Evolutionary conservation across 2,113 vertebrate genomes (phyloP).

Genomic region (Axis porcinus): DNA sequence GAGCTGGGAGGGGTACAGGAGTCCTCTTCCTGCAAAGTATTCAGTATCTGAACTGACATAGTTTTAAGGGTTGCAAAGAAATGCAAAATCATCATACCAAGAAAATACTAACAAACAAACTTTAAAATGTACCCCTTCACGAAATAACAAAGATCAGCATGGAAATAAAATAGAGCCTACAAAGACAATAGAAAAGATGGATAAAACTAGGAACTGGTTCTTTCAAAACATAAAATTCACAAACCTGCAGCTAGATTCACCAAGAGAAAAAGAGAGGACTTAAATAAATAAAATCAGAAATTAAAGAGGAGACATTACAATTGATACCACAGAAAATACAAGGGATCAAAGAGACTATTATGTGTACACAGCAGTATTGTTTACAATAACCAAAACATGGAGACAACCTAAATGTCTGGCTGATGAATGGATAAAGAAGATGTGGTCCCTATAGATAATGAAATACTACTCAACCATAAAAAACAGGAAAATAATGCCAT

Average conservation of each 20-base stretch:
- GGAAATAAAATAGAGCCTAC: background rate
- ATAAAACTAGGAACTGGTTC: background rate
- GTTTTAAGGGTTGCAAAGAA: conserved; percentile 34
- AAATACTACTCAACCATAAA: background rate
- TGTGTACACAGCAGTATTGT: background rate
- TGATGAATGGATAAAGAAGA: background rate
- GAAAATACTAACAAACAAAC: conserved; percentile 24
- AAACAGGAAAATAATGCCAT: background rate
- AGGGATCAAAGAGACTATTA: background rate
- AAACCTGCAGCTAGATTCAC: background rate
- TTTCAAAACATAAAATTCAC: background rate
- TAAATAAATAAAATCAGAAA: background rate
- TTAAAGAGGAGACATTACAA: background rate
- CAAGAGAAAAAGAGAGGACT: background rate
- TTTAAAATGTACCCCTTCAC: conserved; percentile 35
- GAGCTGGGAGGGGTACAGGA: background rate
- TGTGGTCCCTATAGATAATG: background rate
- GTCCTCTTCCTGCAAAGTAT: conserved; percentile 31
- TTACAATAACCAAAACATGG: background rate
- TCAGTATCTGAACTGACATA: conserved; percentile 34
- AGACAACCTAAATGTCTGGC: background rate
- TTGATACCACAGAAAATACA: background rate
- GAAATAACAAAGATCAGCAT: background rate
- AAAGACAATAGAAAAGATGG: background rate
- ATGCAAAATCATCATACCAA: conserved; percentile 23